A percentile compares a stretch with the other conserved stretches of the same genome.
phyloP scores from a whole-genome alignment of 1,140 invertebrate genomes.

The Drosophila azteca region DNA sequence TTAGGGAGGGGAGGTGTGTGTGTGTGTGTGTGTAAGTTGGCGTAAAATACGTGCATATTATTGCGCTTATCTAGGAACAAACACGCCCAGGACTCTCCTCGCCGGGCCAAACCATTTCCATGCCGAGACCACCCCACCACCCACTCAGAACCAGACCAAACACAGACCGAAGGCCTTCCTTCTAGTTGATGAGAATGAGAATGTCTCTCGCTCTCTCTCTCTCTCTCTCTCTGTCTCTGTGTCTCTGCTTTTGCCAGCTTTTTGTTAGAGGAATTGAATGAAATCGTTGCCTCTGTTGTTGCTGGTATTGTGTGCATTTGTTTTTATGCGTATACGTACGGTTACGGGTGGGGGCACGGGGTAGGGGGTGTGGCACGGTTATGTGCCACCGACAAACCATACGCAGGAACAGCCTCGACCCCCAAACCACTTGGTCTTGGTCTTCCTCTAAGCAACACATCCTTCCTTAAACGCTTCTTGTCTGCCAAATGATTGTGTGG shows the following conservation, averaged over 20 bases:
- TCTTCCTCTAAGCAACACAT: constrained; percentile 70
- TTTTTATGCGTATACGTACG: constrained; percentile 55
- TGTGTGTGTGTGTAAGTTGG: constrained; percentile 32
- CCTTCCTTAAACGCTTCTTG: constrained; percentile 80
- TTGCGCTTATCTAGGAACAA: constrained; percentile 79
- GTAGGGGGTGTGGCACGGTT: no score
- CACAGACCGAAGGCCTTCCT: constrained; percentile 14
- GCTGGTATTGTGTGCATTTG: constrained; percentile 59
- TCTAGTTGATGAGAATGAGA: constrained; percentile 61
- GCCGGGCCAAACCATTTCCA: constrained; percentile 30
- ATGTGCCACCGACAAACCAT: constrained; percentile 32
- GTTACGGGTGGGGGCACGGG: no score
- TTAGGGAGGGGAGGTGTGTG: neutral
- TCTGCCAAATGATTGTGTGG: constrained; percentile 64
- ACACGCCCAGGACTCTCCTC: constrained; percentile 66
- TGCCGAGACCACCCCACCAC: constrained; percentile 8
- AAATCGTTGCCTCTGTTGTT: constrained; percentile 42
- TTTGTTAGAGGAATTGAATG: constrained; percentile 53
- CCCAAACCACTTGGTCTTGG: constrained; percentile 21
- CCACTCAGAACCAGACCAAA: constrained; percentile 11
- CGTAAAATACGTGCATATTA: constrained; percentile 81
- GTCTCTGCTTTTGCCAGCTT: constrained; percentile 47
- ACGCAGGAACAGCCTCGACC: constrained; percentile 3
- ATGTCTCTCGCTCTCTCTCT: constrained; percentile 12
- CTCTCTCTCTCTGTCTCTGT: neutral